Evolutionary conservation across 2,113 vertebrate species (phyloP).

Genomic region (Halcyon senegalensis): DNA sequence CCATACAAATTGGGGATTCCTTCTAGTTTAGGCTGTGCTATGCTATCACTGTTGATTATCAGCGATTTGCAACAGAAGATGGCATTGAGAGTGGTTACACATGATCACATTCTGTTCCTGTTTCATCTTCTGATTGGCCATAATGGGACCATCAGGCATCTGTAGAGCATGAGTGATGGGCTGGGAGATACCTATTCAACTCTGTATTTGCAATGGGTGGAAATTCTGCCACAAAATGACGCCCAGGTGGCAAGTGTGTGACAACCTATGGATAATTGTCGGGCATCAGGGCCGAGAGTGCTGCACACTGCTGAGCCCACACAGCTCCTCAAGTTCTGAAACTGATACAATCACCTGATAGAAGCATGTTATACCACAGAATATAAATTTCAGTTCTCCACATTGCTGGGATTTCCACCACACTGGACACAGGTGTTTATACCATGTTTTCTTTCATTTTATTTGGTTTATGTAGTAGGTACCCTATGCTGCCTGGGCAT

Average conservation of each 20-base stretch:
- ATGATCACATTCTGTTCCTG: not conserved
- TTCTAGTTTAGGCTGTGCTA: not conserved
- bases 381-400: not conserved
- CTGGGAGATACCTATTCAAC: not conserved
- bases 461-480: not conserved
- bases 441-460: not conserved
- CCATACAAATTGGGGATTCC: not conserved
- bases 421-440: not conserved
- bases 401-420: not conserved
- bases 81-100: not conserved
- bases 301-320: not conserved
- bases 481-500: not conserved
- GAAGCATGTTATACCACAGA: not conserved
- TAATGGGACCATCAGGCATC: not conserved
- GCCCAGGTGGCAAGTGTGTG: not conserved
- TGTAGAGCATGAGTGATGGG: not conserved
- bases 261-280: not conserved
- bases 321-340: not conserved
- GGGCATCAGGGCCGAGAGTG: not conserved
- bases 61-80: not conserved
- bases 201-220: not conserved
- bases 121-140: not conserved
- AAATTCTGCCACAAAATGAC: not conserved
- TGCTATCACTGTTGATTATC: not conserved
- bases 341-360: not conserved